Evolutionary conservation across 2,797 vertebrate species (phyloP).

Genomic region (Tachyglossus aculeatus): DNA sequence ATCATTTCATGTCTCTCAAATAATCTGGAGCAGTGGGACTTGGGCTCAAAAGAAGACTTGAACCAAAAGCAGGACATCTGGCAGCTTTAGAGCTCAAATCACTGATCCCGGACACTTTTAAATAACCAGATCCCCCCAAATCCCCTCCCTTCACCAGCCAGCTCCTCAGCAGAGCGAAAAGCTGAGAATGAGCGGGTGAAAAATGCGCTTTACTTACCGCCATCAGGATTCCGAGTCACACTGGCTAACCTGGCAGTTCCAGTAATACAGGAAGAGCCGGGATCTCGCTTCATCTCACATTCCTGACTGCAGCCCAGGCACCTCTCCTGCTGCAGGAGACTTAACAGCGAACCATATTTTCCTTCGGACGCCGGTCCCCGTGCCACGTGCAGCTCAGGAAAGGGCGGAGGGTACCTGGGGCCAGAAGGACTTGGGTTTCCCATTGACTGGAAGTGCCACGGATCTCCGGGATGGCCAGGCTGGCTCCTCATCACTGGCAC

Average conservation of each 20-base stretch:
- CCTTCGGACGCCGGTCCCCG: constrained; percentile 73
- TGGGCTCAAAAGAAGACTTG: too few species aligned
- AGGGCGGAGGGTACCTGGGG: constrained; percentile 44
- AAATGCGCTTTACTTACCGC: constrained; percentile 72
- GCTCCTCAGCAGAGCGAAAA: background rate
- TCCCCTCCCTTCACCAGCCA: background rate
- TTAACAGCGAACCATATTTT: constrained; percentile 83
- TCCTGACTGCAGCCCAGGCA: constrained; percentile 71
- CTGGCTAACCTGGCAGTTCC: constrained; percentile 72
- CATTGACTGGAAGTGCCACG: constrained; percentile 77
- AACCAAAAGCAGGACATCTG: too few species aligned
- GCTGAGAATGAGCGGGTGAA: constrained; percentile 4
- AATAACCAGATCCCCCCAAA: too few species aligned
- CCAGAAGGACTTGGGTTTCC: constrained; percentile 50
- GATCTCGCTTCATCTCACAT: constrained; percentile 74
- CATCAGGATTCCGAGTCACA: constrained; percentile 73
- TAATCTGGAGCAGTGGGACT: too few species aligned
- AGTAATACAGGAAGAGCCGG: constrained; percentile 71
- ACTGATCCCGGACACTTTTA: too few species aligned
- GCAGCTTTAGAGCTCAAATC: too few species aligned
- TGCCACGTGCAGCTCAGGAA: constrained; percentile 45
- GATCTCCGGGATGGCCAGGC: constrained; percentile 47
- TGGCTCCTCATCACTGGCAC: constrained; percentile 47
- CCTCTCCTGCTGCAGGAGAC: constrained; percentile 84
- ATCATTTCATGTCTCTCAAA: too few species aligned